Conservation (phyloP, 2,113 vertebrate genomes). For the Perca schrenkii region DNA sequence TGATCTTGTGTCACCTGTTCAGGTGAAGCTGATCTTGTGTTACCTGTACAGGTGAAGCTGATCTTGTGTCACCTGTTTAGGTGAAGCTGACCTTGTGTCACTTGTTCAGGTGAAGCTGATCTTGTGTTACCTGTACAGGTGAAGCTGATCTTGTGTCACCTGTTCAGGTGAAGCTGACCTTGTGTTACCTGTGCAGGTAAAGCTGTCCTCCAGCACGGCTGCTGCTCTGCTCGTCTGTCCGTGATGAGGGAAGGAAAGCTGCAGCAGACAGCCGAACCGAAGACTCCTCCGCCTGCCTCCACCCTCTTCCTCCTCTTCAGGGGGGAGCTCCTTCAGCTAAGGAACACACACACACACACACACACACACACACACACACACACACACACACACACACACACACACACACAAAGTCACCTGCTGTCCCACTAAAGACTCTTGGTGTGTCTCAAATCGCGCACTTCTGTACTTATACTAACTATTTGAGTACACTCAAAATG, state of each 20-base stretch:
- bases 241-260: conserved; percentile 70
- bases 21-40: too few species aligned
- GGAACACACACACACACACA: conserved; percentile 3
- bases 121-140: conserved; percentile 53
- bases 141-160: neutral
- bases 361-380: conserved; percentile 9
- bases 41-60: too few species aligned
- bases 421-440: too few species aligned
- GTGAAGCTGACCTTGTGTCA: conserved; percentile 9
- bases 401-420: conserved; percentile 4
- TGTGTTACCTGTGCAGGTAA: conserved; percentile 61
- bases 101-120: neutral
- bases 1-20: too few species aligned
- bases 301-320: conserved; percentile 9
- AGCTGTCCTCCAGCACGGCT: conserved; percentile 59
- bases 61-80: conserved; percentile 50
- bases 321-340: conserved; percentile 67
- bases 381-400: conserved; percentile 1
- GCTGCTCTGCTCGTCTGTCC: conserved; percentile 41
- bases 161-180: neutral
- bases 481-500: too few species aligned
- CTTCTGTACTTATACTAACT: too few species aligned
- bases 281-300: conserved; percentile 30
- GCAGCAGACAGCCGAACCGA: conserved; percentile 68
- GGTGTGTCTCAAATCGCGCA: too few species aligned